These are phyloP conservation scores for Proisotoma minuta DNA, from an alignment of 2,888 invertebrate species.

Conservation along the genomic window DNA sequence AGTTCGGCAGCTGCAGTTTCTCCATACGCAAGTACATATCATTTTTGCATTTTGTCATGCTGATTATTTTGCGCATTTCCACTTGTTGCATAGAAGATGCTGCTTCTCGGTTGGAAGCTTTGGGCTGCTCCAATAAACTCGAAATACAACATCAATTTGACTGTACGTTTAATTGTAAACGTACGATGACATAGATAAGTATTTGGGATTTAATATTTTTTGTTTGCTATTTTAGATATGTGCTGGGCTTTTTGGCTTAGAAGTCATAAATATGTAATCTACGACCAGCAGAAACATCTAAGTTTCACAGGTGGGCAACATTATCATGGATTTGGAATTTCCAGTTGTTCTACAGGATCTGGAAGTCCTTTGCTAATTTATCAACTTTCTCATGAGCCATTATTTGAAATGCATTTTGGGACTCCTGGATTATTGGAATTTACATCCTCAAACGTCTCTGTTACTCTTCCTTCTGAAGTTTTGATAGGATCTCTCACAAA, in stretches of 20 bases:
- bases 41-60: neutral
- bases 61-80: neutral
- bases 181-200: neutral
- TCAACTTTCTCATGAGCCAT: conserved; percentile 21
- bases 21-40: neutral
- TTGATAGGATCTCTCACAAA: conserved; percentile 32
- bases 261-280: conserved; percentile 32
- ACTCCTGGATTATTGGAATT: conserved; percentile 31
- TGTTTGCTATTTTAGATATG: conserved; percentile 25
- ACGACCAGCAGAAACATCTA: conserved; percentile 23
- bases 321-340: conserved; percentile 23
- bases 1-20: neutral
- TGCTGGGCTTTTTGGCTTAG: conserved; percentile 29
- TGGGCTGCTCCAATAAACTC: conserved; percentile 8
- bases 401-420: conserved; percentile 32
- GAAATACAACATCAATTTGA: conserved; percentile 33
- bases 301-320: conserved; percentile 30
- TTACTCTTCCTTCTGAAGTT: conserved; percentile 32
- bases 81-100: neutral
- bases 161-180: conserved; percentile 22
- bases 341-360: conserved; percentile 26
- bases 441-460: conserved; percentile 29
- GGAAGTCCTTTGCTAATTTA: conserved; percentile 24
- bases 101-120: conserved; percentile 4
- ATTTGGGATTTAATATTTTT: neutral